Evolutionary conservation across 2,888 invertebrate genomes (phyloP), one percentile per base, ranked within the genome.

Genomic region (Carpatolechia fugitivella): DNA sequence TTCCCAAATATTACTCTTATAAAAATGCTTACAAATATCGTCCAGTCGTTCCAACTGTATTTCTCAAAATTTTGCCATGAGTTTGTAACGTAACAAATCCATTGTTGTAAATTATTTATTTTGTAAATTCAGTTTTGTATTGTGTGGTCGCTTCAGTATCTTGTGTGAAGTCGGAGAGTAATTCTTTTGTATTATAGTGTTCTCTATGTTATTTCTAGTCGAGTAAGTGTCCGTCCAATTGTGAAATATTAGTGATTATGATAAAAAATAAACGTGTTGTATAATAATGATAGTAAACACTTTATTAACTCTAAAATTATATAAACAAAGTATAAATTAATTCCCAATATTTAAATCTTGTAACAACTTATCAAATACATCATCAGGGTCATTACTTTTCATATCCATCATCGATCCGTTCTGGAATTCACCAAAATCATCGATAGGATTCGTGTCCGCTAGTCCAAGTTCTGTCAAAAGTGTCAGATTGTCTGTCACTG

Each of bases 401-500:
- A 78, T 1, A 76, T 70, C 56, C 72, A 18, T 56, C 72, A 18
- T 59, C 83, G 81, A 0, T 80, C 87, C 89, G 60, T 87, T 86
- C 58, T 90, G 90, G 46, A 88, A 90, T 6, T 88, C 87, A 0
- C 89, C 89, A 60, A 90, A 90, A 51, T 90, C 89, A 20, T 80
- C 73, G 1, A 55, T 52, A 7, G 66, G 60, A 7, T 29, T 52
- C 3, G 65, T 58, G 56, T 92, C 92, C 0, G 88, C 91, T 29
- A 93, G 64, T 0, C 93, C 93, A 8, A 93, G 72, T 65, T 93
- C 93, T 36, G 91, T 90, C 52, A 93, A 69, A 18, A 93, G 78
- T 40, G 81, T 79, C 56, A 90, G 60, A 61, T 88, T 85, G 54
- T 85, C 85, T 29, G 50, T 36, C 20, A 49, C 31, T 68, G 69